Conservation (phyloP, 1,140 invertebrate genomes). For the Hesperophylax magnus region DNA sequence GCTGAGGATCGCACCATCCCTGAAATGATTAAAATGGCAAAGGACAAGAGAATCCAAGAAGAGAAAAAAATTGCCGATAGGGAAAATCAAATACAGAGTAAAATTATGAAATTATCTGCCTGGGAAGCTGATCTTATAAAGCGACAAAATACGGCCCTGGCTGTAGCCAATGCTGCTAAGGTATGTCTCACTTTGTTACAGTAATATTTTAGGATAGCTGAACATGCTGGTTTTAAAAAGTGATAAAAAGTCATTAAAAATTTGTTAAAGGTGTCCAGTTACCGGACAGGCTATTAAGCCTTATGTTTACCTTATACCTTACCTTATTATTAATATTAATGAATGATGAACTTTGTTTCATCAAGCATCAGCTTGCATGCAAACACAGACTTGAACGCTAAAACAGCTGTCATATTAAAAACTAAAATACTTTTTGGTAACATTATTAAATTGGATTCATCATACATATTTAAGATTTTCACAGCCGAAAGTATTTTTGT, state of each 20-base stretch:
- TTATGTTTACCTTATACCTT: no score
- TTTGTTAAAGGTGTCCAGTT: no score
- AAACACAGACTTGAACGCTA: no score
- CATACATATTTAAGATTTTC: no score
- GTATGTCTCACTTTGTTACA: constrained; percentile 56
- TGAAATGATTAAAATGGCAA: constrained; percentile 72
- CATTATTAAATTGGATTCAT: background rate
- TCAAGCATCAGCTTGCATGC: no score
- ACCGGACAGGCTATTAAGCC: no score
- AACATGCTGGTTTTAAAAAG: no score
- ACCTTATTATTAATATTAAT: no score
- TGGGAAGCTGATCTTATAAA: constrained; percentile 77
- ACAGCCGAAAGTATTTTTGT: no score
- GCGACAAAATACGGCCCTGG: constrained; percentile 76
- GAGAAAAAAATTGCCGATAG: constrained; percentile 66
- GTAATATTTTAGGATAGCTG: background rate
- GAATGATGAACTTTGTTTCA: no score
- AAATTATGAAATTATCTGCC: constrained; percentile 74
- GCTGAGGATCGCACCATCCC: constrained; percentile 73
- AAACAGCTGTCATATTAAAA: background rate
- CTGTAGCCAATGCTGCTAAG: constrained; percentile 74
- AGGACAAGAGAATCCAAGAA: constrained; percentile 64
- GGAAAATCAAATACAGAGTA: constrained; percentile 74
- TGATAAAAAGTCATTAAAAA: no score
- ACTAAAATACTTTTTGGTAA: background rate